Base-by-base conservation (phyloP, 1,140 invertebrate species). In the Zophobas atratus region DNA sequence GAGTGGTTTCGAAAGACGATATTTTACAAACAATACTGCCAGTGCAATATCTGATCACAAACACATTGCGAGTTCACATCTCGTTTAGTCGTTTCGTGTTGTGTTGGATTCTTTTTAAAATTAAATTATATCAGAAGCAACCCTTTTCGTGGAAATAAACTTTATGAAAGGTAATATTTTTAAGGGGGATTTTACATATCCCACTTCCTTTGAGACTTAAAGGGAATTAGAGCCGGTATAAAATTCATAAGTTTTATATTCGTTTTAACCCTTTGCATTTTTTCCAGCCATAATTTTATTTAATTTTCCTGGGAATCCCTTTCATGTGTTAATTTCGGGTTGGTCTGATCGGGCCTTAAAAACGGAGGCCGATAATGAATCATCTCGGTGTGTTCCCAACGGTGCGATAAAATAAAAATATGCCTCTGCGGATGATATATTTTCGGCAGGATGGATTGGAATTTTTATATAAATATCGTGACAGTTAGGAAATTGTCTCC, bases 401-500 rank as follows among this genome's bases (percentile, higher is more conserved):
- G 49, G 49, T 8, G 34, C 3, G 55, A 57, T 57, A 57, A 57
- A 57, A 5, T 57, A 8, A 4, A 34, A 34, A 35, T 57, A 57
- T 57, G 55, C 2, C 49, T 51, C 32, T 57, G 55, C 5, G 55
- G 32, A 57, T 57, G 55, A 57, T 57, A 57, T 57, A 57, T 57
- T 57, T 57, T 35, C 3, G 32, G 35, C 20, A 20, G 33, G 55
- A 57, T 5, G 34, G 32, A 57, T 57, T 3, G 20, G 35, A 57
- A 57, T 34, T 57, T 57, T 35, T 35, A 20, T 57, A 57, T 57
- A 57, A 57, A 57, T 57, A 57, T 57, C 55, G 2, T 57, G 55
- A 57, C 55, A 57, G 55, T 57, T 57, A 57, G 55, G 55, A 57
- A 57, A 57, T 57, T 57, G 55, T 57, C 55, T 57, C 33, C 32